Conservation (phyloP, 2,113 vertebrate genomes). For the Phalacrocorax carbo region DNA sequence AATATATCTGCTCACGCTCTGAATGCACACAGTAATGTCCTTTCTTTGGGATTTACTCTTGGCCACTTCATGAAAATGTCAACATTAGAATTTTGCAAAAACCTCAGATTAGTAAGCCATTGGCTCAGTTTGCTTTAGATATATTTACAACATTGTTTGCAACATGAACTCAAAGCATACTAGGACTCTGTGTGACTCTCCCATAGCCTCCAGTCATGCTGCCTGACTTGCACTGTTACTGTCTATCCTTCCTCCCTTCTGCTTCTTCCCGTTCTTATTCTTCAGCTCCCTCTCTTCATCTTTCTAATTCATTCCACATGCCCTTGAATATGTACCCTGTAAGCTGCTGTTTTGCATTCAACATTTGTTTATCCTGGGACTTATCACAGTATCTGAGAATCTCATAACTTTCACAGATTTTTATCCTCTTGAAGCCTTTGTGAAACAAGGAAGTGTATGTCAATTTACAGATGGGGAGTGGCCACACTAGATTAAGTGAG, state of each 20-base stretch:
- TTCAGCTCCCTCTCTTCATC: slow-evolving; percentile 36
- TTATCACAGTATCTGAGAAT: slow-evolving; percentile 57
- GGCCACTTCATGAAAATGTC: not conserved
- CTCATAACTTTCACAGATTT: slow-evolving; percentile 66
- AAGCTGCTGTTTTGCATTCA: slow-evolving; percentile 60
- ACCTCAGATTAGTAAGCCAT: not conserved
- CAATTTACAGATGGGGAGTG: slow-evolving; percentile 48
- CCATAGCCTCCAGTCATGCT: not conserved
- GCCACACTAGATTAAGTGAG: slow-evolving; percentile 41
- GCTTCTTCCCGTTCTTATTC: not conserved
- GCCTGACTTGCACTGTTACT: not conserved
- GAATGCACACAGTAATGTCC: not conserved
- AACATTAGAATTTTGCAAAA: not conserved
- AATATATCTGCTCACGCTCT: not conserved
- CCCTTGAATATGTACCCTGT: slow-evolving; percentile 54
- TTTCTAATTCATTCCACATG: slow-evolving; percentile 63
- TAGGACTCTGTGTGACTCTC: not conserved
- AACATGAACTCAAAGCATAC: not conserved
- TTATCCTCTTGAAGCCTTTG: slow-evolving; percentile 55
- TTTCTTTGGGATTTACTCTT: not conserved
- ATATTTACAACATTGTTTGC: not conserved
- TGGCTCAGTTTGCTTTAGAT: not conserved
- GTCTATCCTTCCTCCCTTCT: not conserved
- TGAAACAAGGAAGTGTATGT: slow-evolving; percentile 56
- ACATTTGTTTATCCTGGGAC: slow-evolving; percentile 62